Evolutionary conservation across 2,797 vertebrate species (phyloP), one percentile per base, ranked within the genome.

Genomic region (Helarctos malayanus): DNA sequence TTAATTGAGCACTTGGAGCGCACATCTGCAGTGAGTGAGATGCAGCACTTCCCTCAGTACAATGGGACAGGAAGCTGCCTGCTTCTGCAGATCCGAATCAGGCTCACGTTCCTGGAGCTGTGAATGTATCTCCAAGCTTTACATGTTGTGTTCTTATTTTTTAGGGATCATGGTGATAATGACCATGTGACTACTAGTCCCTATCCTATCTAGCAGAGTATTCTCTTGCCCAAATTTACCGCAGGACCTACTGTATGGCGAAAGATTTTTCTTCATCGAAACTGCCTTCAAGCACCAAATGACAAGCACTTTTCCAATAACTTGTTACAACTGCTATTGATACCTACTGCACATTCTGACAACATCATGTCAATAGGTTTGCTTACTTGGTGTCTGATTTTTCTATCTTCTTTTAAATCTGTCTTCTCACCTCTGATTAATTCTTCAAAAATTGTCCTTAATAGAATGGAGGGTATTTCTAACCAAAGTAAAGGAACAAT

Each of bases 91-190:
- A 83, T 78, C 47, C 65, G 19, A 94, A 63, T 71, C 38, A 59
- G 25, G 23, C 81, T 35, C 14, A 78, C 2, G 18, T 19, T 75
- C 27, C 6, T 11, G 14, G 19, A 49, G 41, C 8, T 63, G 32
- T 32, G 11, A n/a, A 32, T n/a, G 3, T 25, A 16, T 73, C 10
- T 63, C 63, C 38, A 71, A 63, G 32, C 9, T 61, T 80, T 63
- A 56, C n/a, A 71, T n/a, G 56, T 83, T 81, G 27, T 25, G 35
- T 65, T 76, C 88, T 87, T 81, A 93, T n/a, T 93, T 63, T 86
- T 76, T 9, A 95, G 49, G 15, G 12, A 47, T 75, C 32, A 71
- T 56, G 47, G 25, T 69, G 45, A 88, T 81, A 56, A 95, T 63
- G 12, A 23, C 11, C 45, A 57, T 8, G 21, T 25, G 23, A 65